Conservation (phyloP, 1,140 invertebrate species). For the Euschistus heros region DNA sequence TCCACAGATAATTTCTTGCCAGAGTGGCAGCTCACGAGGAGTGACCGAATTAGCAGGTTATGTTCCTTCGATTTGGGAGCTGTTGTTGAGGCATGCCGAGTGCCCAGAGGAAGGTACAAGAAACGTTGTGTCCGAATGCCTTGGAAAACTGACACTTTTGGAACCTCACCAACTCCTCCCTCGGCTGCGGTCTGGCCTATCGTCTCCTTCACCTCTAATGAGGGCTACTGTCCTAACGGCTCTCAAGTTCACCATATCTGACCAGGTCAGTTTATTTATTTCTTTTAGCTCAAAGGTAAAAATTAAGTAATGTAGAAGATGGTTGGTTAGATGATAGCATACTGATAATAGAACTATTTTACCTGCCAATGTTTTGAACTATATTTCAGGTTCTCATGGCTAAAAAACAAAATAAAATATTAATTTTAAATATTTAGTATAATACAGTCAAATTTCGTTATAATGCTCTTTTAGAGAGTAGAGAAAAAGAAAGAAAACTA, state of each 20-base stretch:
- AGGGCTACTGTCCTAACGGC: constrained; percentile 95
- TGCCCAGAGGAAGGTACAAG: constrained; percentile 93
- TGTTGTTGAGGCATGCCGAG: constrained; percentile 87
- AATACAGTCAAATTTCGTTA: too few relatives aligned
- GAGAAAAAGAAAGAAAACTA: too few relatives aligned
- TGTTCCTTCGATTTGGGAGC: constrained; percentile 78
- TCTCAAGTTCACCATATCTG: constrained; percentile 95
- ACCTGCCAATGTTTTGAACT: too few relatives aligned
- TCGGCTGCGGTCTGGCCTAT: constrained; percentile 62
- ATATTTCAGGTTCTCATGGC: too few relatives aligned
- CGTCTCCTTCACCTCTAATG: constrained; percentile 71
- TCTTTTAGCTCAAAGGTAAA: too few relatives aligned
- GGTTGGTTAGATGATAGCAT: too few relatives aligned
- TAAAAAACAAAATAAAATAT: too few relatives aligned
- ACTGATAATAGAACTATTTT: too few relatives aligned
- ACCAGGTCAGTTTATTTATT: constrained; percentile 50
- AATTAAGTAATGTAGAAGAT: too few relatives aligned
- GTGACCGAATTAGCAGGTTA: constrained; percentile 72
- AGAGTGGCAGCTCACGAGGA: constrained; percentile 63
- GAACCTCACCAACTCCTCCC: constrained; percentile 76
- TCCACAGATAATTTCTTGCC: constrained; percentile 72
- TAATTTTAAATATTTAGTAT: too few relatives aligned
- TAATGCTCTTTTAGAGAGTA: too few relatives aligned
- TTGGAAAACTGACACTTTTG: constrained; percentile 93
- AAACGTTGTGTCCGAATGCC: constrained; percentile 96